These are phyloP conservation scores for Linurgus olivaceus DNA, from an alignment of 2,797 vertebrate genomes.

Conservation along the genomic window DNA sequence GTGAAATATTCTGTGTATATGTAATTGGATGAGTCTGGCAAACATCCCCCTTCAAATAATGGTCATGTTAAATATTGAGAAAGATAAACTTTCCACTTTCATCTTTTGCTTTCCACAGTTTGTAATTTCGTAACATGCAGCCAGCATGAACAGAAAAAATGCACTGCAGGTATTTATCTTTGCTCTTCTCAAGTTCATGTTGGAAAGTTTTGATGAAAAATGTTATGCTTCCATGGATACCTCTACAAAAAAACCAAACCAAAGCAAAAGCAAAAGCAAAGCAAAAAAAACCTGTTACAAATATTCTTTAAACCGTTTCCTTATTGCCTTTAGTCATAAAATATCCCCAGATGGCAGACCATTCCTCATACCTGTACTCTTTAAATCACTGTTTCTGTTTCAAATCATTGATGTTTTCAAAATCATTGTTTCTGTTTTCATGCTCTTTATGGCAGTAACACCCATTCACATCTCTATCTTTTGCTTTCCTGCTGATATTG, in stretches of 20 bases:
- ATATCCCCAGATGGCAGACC: background rate
- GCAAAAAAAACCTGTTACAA: background rate
- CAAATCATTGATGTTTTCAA: background rate
- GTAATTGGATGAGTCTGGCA: background rate
- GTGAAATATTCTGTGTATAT: background rate
- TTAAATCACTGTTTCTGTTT: background rate
- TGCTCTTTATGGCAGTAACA: background rate
- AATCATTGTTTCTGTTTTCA: background rate
- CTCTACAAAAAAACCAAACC: background rate
- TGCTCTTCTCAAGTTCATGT: background rate
- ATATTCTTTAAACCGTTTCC: background rate
- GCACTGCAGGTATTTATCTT: background rate
- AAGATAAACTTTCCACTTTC: background rate
- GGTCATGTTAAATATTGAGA: background rate
- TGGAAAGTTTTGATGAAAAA: background rate
- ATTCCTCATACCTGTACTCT: background rate
- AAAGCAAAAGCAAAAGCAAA: background rate
- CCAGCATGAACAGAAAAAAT: background rate
- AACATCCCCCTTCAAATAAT: background rate
- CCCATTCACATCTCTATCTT: background rate
- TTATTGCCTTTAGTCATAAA: background rate
- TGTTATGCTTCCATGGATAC: background rate
- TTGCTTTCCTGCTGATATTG: background rate
- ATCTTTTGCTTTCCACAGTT: background rate
- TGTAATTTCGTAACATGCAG: background rate